phyloP scores from a whole-genome alignment of 2,797 vertebrate genomes.

The Spinibarbus caldwelli region DNA sequence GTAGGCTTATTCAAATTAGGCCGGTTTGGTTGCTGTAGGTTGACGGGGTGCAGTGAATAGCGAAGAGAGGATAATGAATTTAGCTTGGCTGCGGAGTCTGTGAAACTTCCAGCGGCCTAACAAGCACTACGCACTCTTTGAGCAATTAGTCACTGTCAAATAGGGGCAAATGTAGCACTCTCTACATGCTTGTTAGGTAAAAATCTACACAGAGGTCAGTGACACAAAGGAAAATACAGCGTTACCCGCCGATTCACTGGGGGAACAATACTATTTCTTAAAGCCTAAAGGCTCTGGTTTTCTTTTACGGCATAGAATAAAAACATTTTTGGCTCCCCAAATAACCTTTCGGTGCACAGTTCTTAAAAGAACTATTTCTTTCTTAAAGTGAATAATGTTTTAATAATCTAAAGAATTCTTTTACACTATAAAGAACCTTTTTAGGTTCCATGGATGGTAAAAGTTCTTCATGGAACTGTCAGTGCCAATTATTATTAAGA shows the following conservation, averaged over 20 bases:
- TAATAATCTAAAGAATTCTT: background rate
- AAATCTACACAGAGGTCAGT: slow-evolving; percentile 84
- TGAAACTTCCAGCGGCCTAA: slow-evolving; percentile 80
- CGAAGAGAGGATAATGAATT: slow-evolving; percentile 82
- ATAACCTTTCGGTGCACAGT: background rate
- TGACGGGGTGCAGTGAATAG: slow-evolving; percentile 76
- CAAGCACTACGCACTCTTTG: slow-evolving; percentile 82
- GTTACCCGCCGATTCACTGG: slow-evolving; percentile 67
- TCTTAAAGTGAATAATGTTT: background rate
- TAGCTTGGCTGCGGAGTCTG: slow-evolving; percentile 74
- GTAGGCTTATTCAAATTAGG: slow-evolving; percentile 54
- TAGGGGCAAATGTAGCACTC: slow-evolving; percentile 84
- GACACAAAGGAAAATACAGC: slow-evolving; percentile 79
- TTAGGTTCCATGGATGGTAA: background rate
- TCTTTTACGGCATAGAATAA: background rate
- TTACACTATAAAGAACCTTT: background rate
- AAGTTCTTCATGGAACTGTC: background rate
- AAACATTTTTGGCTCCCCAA: background rate
- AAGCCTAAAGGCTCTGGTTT: slow-evolving; percentile 22
- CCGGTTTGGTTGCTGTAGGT: slow-evolving; percentile 73
- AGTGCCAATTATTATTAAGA: slow-evolving; percentile 2
- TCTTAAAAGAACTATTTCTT: background rate
- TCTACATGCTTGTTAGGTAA: slow-evolving; percentile 86
- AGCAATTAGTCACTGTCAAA: slow-evolving; percentile 87
- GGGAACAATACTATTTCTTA: slow-evolving; percentile 57